Conservation (phyloP, 2,888 invertebrate species). For the Ormyrus nitidulus region DNA sequence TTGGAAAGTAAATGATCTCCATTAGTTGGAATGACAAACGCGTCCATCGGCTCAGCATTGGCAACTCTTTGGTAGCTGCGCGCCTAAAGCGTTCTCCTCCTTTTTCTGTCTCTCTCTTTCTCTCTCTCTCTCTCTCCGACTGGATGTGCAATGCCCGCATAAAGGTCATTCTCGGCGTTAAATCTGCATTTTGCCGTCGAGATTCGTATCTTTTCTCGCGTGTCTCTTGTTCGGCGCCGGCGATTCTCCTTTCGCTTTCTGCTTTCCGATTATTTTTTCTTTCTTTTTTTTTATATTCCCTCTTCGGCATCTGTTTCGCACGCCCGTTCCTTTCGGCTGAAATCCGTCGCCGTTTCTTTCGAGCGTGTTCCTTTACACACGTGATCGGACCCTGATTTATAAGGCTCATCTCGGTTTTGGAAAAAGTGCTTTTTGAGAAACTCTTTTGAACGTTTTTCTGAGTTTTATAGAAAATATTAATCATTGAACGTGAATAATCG, state of each 20-base stretch:
- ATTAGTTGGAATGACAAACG: no score
- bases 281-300: background rate
- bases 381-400: no score
- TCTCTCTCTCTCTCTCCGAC: background rate
- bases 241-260: constrained; percentile 15
- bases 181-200: constrained; percentile 65
- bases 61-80: no score
- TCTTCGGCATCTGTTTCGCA: background rate
- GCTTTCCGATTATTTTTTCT: constrained; percentile 23
- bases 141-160: constrained; percentile 70
- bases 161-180: constrained; percentile 69
- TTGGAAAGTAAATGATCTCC: background rate
- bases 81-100: no score
- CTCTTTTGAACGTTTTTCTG: no score
- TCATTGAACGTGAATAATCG: no score
- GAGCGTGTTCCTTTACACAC: no score
- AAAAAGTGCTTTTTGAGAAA: no score
- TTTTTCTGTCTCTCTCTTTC: no score
- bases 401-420: no score
- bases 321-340: background rate
- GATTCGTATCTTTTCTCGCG: constrained; percentile 56
- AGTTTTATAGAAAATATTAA: no score
- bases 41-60: no score
- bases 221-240: constrained; percentile 21
- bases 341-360: background rate